phyloP scores from a whole-genome alignment of 2,888 invertebrate species.

The Schizaphis graminum region DNA sequence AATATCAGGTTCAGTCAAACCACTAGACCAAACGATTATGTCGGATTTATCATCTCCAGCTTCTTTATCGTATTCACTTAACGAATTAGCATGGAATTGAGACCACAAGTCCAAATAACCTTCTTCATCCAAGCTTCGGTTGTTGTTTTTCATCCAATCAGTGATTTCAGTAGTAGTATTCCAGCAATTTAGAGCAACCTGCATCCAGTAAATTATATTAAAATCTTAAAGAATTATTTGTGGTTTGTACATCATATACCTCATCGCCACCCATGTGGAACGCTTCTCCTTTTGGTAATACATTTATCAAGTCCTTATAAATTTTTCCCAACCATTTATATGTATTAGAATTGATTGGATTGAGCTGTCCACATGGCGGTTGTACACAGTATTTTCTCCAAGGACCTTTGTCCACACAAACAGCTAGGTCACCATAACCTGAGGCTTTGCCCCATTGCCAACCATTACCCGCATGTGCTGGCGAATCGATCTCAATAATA shows the following conservation, averaged over 20 bases:
- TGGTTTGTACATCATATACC: slow-evolving; percentile 65
- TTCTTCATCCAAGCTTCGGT: slow-evolving; percentile 74
- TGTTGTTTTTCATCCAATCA: slow-evolving; percentile 76
- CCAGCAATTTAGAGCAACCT: slow-evolving; percentile 83
- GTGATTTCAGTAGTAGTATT: slow-evolving; percentile 80
- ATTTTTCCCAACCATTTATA: slow-evolving; percentile 79
- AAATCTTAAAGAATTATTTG: not conserved
- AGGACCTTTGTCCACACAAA: slow-evolving; percentile 78
- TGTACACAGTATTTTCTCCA: slow-evolving; percentile 83
- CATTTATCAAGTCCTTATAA: slow-evolving; percentile 78
- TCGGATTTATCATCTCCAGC: slow-evolving; percentile 73
- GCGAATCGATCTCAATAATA: slow-evolving; percentile 90
- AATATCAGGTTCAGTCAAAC: slow-evolving; percentile 78
- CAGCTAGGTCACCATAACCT: slow-evolving; percentile 77
- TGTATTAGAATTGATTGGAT: slow-evolving; percentile 81
- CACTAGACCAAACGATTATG: slow-evolving; percentile 85
- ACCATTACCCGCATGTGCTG: slow-evolving; percentile 85
- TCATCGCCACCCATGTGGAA: slow-evolving; percentile 88
- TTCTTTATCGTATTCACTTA: slow-evolving; percentile 76
- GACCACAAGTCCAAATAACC: slow-evolving; percentile 83
- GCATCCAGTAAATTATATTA: slow-evolving; percentile 24
- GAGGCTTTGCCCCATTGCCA: slow-evolving; percentile 84
- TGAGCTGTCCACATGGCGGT: slow-evolving; percentile 89
- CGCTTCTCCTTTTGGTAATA: slow-evolving; percentile 75
- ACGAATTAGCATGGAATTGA: slow-evolving; percentile 78